phyloP scores from a whole-genome alignment of 2,797 vertebrate genomes.

The Lagorchestes hirsutus region DNA sequence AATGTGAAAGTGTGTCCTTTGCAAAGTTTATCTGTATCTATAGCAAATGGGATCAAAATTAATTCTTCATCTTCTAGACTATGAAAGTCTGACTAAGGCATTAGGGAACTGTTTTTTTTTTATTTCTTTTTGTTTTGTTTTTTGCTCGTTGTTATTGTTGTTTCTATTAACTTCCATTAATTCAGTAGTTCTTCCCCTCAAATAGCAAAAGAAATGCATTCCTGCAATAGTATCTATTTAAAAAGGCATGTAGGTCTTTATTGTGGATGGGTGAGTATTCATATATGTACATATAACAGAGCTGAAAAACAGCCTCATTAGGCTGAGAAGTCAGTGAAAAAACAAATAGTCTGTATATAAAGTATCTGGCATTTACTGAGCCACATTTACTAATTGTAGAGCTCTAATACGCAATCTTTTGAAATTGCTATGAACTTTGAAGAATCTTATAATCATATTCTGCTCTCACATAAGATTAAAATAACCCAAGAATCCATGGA shows the following conservation, averaged over 20 bases:
- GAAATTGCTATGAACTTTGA: slow-evolving; percentile 66
- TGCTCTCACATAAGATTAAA: slow-evolving; percentile 60
- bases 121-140: background rate
- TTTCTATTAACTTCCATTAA: slow-evolving; percentile 81
- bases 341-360: slow-evolving; percentile 53
- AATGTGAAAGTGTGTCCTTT: slow-evolving; percentile 81
- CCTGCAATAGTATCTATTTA: slow-evolving; percentile 71
- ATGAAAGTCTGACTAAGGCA: slow-evolving; percentile 73
- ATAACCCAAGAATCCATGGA: background rate
- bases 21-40: slow-evolving; percentile 81
- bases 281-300: slow-evolving; percentile 70
- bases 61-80: slow-evolving; percentile 77
- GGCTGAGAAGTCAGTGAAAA: slow-evolving; percentile 69
- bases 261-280: slow-evolving; percentile 64
- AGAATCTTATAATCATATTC: slow-evolving; percentile 39
- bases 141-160: background rate
- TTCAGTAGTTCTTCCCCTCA: slow-evolving; percentile 68
- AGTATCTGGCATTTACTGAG: slow-evolving; percentile 49
- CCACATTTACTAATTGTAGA: slow-evolving; percentile 64
- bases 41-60: slow-evolving; percentile 76
- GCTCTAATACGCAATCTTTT: slow-evolving; percentile 61
- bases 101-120: slow-evolving; percentile 39
- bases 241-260: slow-evolving; percentile 58
- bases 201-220: slow-evolving; percentile 76
- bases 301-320: slow-evolving; percentile 70